These are phyloP conservation scores for Drosophila prolongata DNA, from an alignment of 2,888 invertebrate genomes.

Conservation along the genomic window DNA sequence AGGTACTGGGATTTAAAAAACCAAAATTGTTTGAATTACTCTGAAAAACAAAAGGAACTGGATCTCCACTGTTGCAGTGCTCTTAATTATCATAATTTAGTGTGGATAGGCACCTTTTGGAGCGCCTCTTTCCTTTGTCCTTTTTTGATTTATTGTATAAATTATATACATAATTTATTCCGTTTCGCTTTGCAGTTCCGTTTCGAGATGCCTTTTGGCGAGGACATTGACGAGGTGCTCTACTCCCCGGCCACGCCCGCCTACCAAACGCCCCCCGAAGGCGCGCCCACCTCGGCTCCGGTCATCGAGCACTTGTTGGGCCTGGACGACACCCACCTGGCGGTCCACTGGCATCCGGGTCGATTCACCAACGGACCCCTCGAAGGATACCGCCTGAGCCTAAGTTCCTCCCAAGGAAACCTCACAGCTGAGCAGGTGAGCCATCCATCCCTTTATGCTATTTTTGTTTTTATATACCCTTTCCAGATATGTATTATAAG, in stretches of 20 bases:
- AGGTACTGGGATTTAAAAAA: too few relatives aligned
- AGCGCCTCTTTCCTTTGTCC: too few relatives aligned
- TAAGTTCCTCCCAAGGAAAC: conserved; percentile 60
- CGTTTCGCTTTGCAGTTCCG: conserved; percentile 88
- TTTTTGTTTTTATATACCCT: too few relatives aligned
- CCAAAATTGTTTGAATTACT: too few relatives aligned
- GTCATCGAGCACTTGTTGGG: conserved; percentile 90
- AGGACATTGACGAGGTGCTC: conserved; percentile 88
- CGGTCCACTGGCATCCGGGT: conserved; percentile 95
- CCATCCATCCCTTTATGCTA: neutral
- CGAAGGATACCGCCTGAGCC: conserved; percentile 90
- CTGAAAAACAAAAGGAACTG: too few relatives aligned
- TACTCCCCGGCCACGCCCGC: conserved; percentile 91
- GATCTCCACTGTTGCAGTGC: too few relatives aligned
- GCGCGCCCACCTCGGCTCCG: conserved; percentile 91
- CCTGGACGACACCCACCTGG: conserved; percentile 92
- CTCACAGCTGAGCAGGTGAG: conserved; percentile 88
- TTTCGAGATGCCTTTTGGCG: conserved; percentile 91
- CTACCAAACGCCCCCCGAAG: conserved; percentile 90
- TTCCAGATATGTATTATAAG: too few relatives aligned
- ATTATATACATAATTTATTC: too few relatives aligned
- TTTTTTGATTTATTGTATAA: too few relatives aligned
- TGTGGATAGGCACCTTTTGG: too few relatives aligned
- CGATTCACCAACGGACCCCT: conserved; percentile 94
- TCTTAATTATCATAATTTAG: too few relatives aligned